Conservation (phyloP, 2,113 vertebrate species). For the Lycaon pictus region DNA sequence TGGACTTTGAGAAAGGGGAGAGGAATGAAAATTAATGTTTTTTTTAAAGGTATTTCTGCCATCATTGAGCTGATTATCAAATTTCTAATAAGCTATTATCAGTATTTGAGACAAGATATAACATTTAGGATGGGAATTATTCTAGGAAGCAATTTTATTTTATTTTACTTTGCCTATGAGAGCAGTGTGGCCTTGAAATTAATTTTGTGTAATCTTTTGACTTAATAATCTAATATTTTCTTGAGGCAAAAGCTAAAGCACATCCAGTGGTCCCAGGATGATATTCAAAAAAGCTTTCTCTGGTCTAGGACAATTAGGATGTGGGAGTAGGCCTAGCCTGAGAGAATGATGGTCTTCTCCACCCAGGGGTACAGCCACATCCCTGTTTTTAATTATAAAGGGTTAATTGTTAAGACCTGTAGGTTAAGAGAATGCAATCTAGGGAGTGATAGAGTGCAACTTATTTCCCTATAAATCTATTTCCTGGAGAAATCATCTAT, state of each 20-base stretch:
- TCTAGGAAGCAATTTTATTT: slow-evolving; percentile 33
- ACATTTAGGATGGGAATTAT: not conserved
- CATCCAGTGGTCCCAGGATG: not conserved
- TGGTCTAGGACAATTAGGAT: not conserved
- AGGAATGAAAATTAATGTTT: not conserved
- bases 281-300: not conserved
- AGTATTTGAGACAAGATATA: not conserved
- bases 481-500: slow-evolving; percentile 52
- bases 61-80: not conserved
- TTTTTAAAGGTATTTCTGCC: not conserved
- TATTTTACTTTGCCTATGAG: not conserved
- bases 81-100: not conserved
- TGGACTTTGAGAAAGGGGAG: not conserved
- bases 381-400: slow-evolving; percentile 63
- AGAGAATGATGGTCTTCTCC: not conserved
- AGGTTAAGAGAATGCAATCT: slow-evolving; percentile 61
- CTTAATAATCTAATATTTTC: slow-evolving; percentile 62
- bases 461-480: slow-evolving; percentile 47
- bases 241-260: slow-evolving; percentile 52
- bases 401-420: slow-evolving; percentile 65
- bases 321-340: not conserved
- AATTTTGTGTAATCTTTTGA: slow-evolving; percentile 54
- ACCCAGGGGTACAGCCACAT: not conserved
- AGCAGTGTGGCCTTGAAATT: not conserved
- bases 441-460: not conserved